Percentiles rank a stretch among this genome's conserved stretches.
Conservation (phyloP, 2,797 vertebrate species). For the Anabacerthia variegaticeps region DNA sequence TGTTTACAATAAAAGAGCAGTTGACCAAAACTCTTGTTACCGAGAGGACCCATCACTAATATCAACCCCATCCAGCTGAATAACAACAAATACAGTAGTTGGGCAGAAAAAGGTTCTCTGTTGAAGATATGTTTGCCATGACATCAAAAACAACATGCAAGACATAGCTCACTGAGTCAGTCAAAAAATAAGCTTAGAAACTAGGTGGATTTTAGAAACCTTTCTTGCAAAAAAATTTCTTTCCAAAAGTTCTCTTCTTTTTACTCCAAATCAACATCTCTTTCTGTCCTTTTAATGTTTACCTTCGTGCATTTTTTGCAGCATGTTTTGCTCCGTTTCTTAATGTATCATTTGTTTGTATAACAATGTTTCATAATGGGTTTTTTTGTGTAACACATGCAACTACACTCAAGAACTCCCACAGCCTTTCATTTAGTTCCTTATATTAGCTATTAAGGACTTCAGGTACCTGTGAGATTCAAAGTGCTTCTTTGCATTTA, state of each 20-base stretch:
- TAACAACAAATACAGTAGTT: background rate
- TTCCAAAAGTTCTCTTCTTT: background rate
- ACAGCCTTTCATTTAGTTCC: background rate
- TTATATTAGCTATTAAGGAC: background rate
- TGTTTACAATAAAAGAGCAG: background rate
- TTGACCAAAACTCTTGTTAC: background rate
- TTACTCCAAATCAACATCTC: background rate
- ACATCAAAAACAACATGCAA: background rate
- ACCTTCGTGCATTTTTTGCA: background rate
- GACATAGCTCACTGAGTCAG: background rate
- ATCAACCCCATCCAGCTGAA: background rate
- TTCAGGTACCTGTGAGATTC: background rate
- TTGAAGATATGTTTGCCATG: background rate
- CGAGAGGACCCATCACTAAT: background rate
- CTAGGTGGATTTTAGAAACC: background rate
- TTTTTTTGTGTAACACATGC: background rate
- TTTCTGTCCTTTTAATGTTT: background rate
- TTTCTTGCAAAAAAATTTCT: background rate
- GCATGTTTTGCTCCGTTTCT: background rate
- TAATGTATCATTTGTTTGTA: background rate
- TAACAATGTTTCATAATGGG: background rate
- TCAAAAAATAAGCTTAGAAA: background rate
- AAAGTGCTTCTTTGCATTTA: background rate
- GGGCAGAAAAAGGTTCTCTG: background rate
- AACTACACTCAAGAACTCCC: background rate